These are phyloP conservation scores for Pterostichus niger DNA, from an alignment of 2,888 invertebrate species.

Conservation along the genomic window DNA sequence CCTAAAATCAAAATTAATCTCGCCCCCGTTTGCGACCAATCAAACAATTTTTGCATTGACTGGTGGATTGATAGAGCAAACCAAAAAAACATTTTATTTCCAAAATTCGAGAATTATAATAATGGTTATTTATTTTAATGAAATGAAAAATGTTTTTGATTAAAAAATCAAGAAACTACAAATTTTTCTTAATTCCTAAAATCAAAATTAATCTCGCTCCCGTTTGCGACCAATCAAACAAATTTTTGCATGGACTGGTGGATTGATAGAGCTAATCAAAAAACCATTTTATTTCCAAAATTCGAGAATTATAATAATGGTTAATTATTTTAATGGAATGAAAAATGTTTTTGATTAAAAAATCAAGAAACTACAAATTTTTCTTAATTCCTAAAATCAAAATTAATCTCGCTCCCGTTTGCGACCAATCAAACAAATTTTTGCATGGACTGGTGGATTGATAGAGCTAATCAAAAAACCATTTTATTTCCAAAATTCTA, in stretches of 20 bases:
- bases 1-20: constrained; percentile 21
- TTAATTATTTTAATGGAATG: too few relatives aligned
- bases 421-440: neutral
- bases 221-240: neutral
- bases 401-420: neutral
- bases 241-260: neutral
- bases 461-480: neutral
- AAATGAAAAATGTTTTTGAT: too few relatives aligned
- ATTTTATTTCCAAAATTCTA: neutral
- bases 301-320: neutral
- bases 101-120: too few relatives aligned
- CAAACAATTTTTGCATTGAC: constrained; percentile 4
- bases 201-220: constrained; percentile 11
- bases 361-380: neutral
- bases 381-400: constrained; percentile 7
- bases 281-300: too few relatives aligned
- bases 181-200: constrained; percentile 24
- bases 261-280: neutral
- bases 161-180: constrained; percentile 50
- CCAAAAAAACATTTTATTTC: neutral
- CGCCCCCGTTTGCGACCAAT: constrained; percentile 32
- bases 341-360: neutral
- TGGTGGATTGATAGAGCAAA: constrained; percentile 22
- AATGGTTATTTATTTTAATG: too few relatives aligned
- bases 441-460: neutral